phyloP scores from a whole-genome alignment of 2,797 vertebrate genomes.

The Florisuga fusca region DNA sequence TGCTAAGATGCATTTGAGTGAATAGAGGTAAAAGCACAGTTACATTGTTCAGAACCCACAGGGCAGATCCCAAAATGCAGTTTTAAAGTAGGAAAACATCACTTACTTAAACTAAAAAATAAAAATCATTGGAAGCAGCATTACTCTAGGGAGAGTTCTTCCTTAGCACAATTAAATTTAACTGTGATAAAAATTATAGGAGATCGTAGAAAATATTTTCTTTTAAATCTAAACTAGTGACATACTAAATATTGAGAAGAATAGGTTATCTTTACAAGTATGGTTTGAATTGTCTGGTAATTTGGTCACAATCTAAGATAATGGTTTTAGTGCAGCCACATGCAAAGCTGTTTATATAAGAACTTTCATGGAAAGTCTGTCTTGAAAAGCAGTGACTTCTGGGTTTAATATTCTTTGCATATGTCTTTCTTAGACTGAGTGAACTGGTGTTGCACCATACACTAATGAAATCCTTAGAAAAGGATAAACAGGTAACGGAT shows the following conservation, averaged over 20 bases:
- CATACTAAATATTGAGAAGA: neutral
- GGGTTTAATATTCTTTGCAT: neutral
- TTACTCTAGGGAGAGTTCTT: neutral
- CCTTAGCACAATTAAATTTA: neutral
- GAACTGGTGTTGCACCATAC: neutral
- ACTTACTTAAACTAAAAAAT: neutral
- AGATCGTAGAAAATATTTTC: neutral
- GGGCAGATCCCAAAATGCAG: neutral
- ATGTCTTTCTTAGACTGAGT: neutral
- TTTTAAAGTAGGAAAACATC: neutral
- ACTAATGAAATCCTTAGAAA: neutral
- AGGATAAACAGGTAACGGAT: neutral
- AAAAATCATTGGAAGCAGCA: neutral
- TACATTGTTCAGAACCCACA: neutral
- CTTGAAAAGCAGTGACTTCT: neutral
- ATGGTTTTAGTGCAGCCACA: neutral
- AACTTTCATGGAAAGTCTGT: neutral
- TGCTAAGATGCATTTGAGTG: neutral
- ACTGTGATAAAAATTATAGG: neutral
- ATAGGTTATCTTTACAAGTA: fast-evolving
- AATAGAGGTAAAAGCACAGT: neutral
- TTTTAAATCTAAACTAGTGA: neutral
- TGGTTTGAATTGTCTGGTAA: neutral
- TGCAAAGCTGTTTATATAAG: neutral
- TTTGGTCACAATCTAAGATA: neutral